Conservation (phyloP, 2,113 vertebrate genomes). For the Hippocampus abdominalis region DNA sequence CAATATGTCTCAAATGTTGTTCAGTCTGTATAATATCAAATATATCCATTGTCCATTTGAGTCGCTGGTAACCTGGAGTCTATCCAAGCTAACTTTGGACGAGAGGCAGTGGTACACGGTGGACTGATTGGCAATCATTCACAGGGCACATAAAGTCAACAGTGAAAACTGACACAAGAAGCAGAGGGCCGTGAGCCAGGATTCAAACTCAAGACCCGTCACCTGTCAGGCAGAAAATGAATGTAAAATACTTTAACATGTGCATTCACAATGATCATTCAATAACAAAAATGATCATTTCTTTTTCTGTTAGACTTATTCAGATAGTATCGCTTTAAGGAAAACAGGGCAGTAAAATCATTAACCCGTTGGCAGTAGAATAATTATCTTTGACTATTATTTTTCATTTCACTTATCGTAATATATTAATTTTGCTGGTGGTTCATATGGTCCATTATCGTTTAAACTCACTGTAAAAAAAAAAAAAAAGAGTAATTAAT, state of each 20-base stretch:
- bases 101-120: too few relatives aligned
- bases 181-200: too few relatives aligned
- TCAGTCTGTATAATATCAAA: too few relatives aligned
- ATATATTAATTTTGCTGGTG: slow-evolving; percentile 33
- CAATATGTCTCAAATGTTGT: too few relatives aligned
- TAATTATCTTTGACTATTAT: slow-evolving; percentile 15
- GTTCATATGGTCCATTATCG: slow-evolving; percentile 5
- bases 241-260: background rate
- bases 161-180: too few relatives aligned
- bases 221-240: background rate
- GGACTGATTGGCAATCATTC: too few relatives aligned
- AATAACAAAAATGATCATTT: background rate
- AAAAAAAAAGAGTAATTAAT: slow-evolving; percentile 1
- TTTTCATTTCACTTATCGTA: slow-evolving; percentile 36
- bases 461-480: background rate
- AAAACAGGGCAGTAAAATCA: background rate
- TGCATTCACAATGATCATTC: background rate
- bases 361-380: background rate
- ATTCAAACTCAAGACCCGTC: background rate
- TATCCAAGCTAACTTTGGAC: too few relatives aligned
- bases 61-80: too few relatives aligned
- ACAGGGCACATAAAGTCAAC: too few relatives aligned
- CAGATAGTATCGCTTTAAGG: background rate
- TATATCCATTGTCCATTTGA: too few relatives aligned
- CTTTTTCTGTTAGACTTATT: background rate